These are phyloP conservation scores for Todus mexicanus DNA, from an alignment of 2,797 vertebrate genomes.

Conservation along the genomic window DNA sequence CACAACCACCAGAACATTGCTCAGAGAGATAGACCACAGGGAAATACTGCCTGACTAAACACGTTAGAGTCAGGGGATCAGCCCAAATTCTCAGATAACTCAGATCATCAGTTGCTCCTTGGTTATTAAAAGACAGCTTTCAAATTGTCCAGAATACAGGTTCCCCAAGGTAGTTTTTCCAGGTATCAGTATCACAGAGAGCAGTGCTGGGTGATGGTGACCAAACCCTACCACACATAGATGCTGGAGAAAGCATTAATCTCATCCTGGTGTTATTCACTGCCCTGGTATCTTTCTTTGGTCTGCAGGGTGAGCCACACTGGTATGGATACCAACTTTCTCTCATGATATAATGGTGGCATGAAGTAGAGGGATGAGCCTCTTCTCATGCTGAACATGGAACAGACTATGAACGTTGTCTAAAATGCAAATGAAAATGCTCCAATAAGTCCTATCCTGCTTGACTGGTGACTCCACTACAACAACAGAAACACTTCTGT, in stretches of 20 bases:
- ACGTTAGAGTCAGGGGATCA: not conserved
- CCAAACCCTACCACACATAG: not conserved
- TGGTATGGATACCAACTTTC: not conserved
- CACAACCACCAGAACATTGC: not conserved
- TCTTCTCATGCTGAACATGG: not conserved
- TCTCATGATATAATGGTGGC: not conserved
- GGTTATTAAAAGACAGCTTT: not conserved
- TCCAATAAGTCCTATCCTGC: not conserved
- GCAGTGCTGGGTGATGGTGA: not conserved
- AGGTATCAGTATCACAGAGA: not conserved
- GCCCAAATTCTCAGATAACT: not conserved
- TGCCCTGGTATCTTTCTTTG: not conserved
- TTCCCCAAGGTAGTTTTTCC: not conserved
- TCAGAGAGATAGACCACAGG: not conserved
- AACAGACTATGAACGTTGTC: not conserved
- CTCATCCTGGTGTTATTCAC: not conserved
- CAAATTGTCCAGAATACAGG: not conserved
- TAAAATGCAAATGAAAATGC: not conserved
- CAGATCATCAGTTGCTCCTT: not conserved
- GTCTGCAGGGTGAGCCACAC: not conserved
- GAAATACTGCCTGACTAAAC: not conserved
- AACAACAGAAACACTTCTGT: not conserved
- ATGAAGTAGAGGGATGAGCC: not conserved
- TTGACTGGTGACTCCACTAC: not conserved
- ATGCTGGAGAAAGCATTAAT: not conserved